Conservation (phyloP, 2,113 vertebrate species). For the Brachionichthys hirsutus region DNA sequence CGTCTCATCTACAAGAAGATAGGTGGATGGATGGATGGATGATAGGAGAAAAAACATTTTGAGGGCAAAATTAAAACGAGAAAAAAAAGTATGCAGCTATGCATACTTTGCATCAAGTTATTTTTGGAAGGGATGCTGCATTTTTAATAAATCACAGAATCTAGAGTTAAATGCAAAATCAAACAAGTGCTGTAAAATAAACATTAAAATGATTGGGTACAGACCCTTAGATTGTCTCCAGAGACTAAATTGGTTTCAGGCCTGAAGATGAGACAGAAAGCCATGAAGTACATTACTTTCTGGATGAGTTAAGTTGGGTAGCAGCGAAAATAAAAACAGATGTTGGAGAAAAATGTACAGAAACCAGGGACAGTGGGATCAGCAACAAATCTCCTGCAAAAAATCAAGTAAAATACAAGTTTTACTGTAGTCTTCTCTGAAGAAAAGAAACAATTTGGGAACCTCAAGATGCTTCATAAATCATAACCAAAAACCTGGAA, state of each 20-base stretch:
- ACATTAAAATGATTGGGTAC: slow-evolving; percentile 20
- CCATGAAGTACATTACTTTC: slow-evolving; percentile 21
- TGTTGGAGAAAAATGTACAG: slow-evolving; percentile 26
- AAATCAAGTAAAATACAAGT: slow-evolving; percentile 14
- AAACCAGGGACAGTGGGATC: slow-evolving; percentile 38
- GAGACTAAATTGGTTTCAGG: too few relatives aligned
- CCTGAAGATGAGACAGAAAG: too few relatives aligned
- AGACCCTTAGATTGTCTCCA: too few relatives aligned
- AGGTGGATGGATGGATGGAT: too few relatives aligned
- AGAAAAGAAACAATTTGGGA: slow-evolving; percentile 1
- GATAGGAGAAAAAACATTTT: too few relatives aligned
- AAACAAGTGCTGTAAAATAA: not conserved
- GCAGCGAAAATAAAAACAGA: slow-evolving; percentile 43
- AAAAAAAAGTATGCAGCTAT: too few relatives aligned
- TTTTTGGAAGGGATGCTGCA: too few relatives aligned
- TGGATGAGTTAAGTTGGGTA: slow-evolving; percentile 5
- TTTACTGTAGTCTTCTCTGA: slow-evolving; percentile 10
- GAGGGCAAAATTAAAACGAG: too few relatives aligned
- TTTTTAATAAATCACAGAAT: too few relatives aligned
- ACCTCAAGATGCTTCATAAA: slow-evolving; percentile 8
- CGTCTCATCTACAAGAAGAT: too few relatives aligned
- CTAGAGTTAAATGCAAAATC: not conserved
- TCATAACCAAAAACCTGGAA: slow-evolving; percentile 22
- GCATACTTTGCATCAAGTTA: too few relatives aligned
- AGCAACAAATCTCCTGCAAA: slow-evolving; percentile 20